Conservation (phyloP, 2,797 vertebrate genomes). For the Notolabrus celidotus region DNA sequence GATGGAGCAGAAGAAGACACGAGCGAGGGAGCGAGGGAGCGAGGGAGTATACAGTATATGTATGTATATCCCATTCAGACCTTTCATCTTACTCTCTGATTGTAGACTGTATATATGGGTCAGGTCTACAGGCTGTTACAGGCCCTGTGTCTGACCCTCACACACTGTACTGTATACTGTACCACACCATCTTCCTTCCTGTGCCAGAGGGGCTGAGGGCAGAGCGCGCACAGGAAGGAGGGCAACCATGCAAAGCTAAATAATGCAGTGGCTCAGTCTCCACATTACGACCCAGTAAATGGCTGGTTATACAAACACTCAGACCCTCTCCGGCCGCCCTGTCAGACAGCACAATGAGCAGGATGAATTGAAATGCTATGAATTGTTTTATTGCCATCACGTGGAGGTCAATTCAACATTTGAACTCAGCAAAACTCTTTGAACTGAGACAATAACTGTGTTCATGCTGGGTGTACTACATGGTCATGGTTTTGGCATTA, state of each 20-base stretch:
- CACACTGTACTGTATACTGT: slow-evolving; percentile 44
- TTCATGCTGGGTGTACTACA: background rate
- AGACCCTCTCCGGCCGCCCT: slow-evolving; percentile 49
- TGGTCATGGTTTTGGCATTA: background rate
- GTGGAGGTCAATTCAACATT: slow-evolving; percentile 27
- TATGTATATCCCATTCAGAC: slow-evolving; percentile 3
- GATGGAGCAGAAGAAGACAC: slow-evolving; percentile 5
- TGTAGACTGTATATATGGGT: slow-evolving; percentile 60
- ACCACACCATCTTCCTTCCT: slow-evolving; percentile 60
- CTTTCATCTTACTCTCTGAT: slow-evolving; percentile 13
- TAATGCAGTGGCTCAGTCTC: slow-evolving; percentile 81
- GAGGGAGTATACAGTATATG: background rate
- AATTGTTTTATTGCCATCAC: slow-evolving; percentile 31
- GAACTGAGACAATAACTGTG: slow-evolving; percentile 12
- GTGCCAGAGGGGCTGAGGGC: slow-evolving; percentile 71
- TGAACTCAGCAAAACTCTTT: slow-evolving; percentile 28
- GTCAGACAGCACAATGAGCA: slow-evolving; percentile 64
- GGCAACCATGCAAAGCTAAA: slow-evolving; percentile 79
- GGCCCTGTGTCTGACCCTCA: slow-evolving; percentile 39
- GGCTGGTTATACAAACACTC: slow-evolving; percentile 76
- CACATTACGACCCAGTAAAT: slow-evolving; percentile 83
- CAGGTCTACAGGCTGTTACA: slow-evolving; percentile 44
- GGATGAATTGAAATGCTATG: slow-evolving; percentile 46
- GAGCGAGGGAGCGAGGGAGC: slow-evolving; percentile 1
- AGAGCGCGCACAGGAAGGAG: slow-evolving; percentile 67